Conservation (phyloP, 2,797 vertebrate species). For the Tenualosa thibaudeaui region DNA sequence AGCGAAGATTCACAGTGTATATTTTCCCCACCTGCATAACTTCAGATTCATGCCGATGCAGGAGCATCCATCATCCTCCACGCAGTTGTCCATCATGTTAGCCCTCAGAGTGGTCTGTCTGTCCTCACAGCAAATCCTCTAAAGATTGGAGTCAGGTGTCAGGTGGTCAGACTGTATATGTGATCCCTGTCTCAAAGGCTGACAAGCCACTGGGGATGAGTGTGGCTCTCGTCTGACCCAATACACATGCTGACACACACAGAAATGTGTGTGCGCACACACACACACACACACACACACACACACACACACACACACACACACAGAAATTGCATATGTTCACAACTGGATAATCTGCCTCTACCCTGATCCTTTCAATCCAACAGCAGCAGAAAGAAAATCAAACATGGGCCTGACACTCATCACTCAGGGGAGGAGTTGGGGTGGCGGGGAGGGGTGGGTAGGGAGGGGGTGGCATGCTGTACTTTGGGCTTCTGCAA, state of each 20-base stretch:
- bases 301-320: constrained; percentile 26
- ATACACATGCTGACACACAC: background rate
- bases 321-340: constrained; percentile 66
- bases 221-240: background rate
- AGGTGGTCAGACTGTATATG: background rate
- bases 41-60: constrained; percentile 42
- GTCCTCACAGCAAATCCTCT: constrained; percentile 45
- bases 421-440: constrained; percentile 24
- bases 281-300: background rate
- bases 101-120: constrained; percentile 33
- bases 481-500: background rate
- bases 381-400: constrained; percentile 61
- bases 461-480: background rate
- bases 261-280: background rate
- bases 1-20: background rate
- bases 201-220: background rate
- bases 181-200: constrained; percentile 7
- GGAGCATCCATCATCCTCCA: constrained; percentile 47
- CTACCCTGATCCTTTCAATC: constrained; percentile 71
- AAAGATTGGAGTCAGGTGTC: background rate
- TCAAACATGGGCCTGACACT: constrained; percentile 51
- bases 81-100: constrained; percentile 41
- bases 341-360: constrained; percentile 64
- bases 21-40: constrained; percentile 54
- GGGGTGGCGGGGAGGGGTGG: background rate